Percentiles rank a stretch among this genome's conserved stretches.
Evolutionary conservation across 2,113 vertebrate species (phyloP).

Genomic region (Pollimyrus isidori): DNA sequence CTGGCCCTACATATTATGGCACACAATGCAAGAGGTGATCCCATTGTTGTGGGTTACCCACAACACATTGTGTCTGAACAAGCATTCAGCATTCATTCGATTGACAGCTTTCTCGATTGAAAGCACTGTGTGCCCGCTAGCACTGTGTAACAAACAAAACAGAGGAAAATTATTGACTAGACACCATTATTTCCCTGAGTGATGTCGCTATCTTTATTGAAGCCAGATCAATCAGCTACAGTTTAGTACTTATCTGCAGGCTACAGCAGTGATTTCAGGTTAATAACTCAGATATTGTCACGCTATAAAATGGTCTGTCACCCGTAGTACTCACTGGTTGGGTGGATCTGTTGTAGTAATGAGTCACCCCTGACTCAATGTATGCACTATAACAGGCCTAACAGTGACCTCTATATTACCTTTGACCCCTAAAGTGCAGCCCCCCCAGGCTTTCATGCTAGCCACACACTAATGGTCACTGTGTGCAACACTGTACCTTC

Average conservation of each 20-base stretch:
- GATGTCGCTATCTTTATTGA: not conserved
- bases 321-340: not conserved
- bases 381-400: not conserved
- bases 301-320: not conserved
- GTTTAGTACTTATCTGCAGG: not conserved
- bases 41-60: not conserved
- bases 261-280: not conserved
- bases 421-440: not conserved
- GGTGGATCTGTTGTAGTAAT: not conserved
- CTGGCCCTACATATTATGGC: not conserved
- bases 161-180: not conserved
- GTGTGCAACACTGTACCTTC: constrained; percentile 57
- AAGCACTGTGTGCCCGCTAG: not conserved
- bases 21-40: not conserved
- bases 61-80: not conserved
- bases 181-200: not conserved
- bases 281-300: not conserved
- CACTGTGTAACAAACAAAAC: not conserved
- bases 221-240: not conserved
- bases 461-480: constrained; percentile 53
- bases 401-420: not conserved
- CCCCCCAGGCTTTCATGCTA: constrained; percentile 25
- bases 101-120: not conserved
- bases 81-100: not conserved
- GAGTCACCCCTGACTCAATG: not conserved